Conservation (phyloP, 1,140 invertebrate genomes). For the Lepidurus couesii region DNA sequence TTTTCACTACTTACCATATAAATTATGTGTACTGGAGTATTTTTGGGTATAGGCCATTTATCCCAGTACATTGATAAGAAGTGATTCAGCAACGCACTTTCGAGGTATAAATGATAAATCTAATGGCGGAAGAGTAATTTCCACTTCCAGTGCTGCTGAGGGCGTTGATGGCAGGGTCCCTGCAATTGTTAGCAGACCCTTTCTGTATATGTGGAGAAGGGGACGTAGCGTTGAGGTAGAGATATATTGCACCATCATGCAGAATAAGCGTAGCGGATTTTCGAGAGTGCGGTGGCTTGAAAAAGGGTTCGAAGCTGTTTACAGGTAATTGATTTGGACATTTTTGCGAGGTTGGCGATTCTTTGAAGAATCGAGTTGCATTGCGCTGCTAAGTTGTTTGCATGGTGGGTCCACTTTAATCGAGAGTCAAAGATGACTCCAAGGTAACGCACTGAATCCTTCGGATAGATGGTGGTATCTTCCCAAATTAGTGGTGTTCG, state of each 20-base stretch:
- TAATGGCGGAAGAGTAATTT: neutral
- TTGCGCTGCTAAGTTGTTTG: slow-evolving; percentile 15
- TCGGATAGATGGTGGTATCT: slow-evolving; percentile 17
- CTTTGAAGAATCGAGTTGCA: slow-evolving; percentile 9
- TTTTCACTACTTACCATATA: too few relatives aligned
- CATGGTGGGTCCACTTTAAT: neutral
- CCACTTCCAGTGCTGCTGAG: neutral
- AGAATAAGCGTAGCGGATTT: slow-evolving; percentile 4
- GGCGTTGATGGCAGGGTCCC: slow-evolving; percentile 15
- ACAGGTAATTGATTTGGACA: neutral
- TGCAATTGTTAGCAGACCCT: slow-evolving; percentile 27
- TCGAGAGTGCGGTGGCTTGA: slow-evolving; percentile 14
- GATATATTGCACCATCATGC: slow-evolving; percentile 23
- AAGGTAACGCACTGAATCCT: slow-evolving; percentile 13
- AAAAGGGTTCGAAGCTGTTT: neutral
- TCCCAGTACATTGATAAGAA: too few relatives aligned
- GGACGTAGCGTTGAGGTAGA: slow-evolving; percentile 2
- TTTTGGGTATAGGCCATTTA: too few relatives aligned
- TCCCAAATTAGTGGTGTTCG: slow-evolving; percentile 21
- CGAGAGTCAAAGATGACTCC: slow-evolving; percentile 13
- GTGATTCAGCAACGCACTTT: too few relatives aligned
- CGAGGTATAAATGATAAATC: neutral
- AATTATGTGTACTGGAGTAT: too few relatives aligned
- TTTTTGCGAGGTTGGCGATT: neutral
- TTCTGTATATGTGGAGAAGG: slow-evolving; percentile 1